phyloP scores from a whole-genome alignment of 2,113 vertebrate species.

The Chaenogobius annularis region DNA sequence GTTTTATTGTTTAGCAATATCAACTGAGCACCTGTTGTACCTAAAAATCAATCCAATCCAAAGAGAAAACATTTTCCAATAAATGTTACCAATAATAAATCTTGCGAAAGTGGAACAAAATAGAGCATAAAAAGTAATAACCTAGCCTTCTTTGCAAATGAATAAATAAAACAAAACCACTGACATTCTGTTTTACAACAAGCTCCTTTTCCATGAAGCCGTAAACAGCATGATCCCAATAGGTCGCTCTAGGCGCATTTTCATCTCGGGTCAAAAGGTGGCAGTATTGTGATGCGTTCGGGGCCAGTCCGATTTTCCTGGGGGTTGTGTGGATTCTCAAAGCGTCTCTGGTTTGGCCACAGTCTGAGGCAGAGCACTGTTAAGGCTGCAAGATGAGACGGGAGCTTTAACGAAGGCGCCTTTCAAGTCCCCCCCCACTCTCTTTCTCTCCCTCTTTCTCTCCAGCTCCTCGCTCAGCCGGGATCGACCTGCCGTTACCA shows the following conservation, averaged over 20 bases:
- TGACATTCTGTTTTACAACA: not conserved
- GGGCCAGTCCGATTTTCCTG: not conserved
- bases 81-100: no score
- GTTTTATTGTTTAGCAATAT: no score
- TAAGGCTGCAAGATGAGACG: conserved; percentile 53
- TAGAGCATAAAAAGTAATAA: no score
- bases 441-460: conserved; percentile 42
- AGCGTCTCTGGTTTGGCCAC: conserved; percentile 51
- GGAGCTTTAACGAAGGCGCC: conserved; percentile 62
- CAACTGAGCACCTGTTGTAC: no score
- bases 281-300: conserved; percentile 58
- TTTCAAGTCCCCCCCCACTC: conserved; percentile 63
- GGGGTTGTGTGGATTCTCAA: conserved; percentile 49
- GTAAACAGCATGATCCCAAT: not conserved
- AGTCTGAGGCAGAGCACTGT: conserved; percentile 48
- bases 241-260: conserved; percentile 1
- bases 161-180: not conserved
- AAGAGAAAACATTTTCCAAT: no score
- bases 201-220: not conserved
- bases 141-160: not conserved
- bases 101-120: no score
- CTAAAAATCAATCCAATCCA: no score
- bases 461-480: conserved; percentile 58
- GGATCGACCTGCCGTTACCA: conserved; percentile 77
- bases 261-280: conserved; percentile 61